Base-by-base conservation (phyloP, 2,113 vertebrate genomes). In the Engraulis encrasicolus region DNA sequence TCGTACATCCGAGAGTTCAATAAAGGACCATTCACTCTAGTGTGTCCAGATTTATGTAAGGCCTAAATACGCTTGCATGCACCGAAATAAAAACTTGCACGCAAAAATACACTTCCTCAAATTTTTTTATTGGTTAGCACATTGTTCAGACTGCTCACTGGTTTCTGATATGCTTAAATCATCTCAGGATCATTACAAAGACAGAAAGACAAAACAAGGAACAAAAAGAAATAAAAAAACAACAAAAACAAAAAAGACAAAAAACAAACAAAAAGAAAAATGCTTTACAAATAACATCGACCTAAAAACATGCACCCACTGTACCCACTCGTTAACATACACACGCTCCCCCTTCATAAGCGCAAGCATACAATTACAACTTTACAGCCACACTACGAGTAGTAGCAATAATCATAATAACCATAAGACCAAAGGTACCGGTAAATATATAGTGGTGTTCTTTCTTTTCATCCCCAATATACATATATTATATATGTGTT, bases 131-230 rank as follows among this genome's bases (percentile, higher is more conserved):
- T 74, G 27, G 66, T 74, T 17, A 74, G 66, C 66, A 27, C 31
- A 74, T 74, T 74, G 66, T 74, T 74, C 66, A 74, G 66, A 74
- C 66, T 34, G 66, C 66, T 74, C 66, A 74, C 14, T 34, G 31
- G 31, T 34, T 34, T 74, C 66, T 74, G 66, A 74, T 74, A 74
- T 74, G 66, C 27, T 74, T 27, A 31, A 74, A 74, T 74, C 27
- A 34, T 74, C 31, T 74, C 66, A 34, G 66, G 66, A 74, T 74
- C 27, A 34, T 74, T 74, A 74, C 66, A 74, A 74, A 74, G 66
- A 74, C 12, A 74, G 66, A 34, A 74, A 74, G 34, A 74, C 66
- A 31, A 34, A 45, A 45, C 40, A 45, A 45, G 9, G 40, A 74
- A 74, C 66, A 15, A 74, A 74, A 34, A 31, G n/a, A 74, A 74